Percentiles rank a stretch among this genome's conserved stretches.
These are phyloP conservation scores for Drosophila multiciliata DNA, from an alignment of 2,888 invertebrate genomes.

Conservation along the genomic window DNA sequence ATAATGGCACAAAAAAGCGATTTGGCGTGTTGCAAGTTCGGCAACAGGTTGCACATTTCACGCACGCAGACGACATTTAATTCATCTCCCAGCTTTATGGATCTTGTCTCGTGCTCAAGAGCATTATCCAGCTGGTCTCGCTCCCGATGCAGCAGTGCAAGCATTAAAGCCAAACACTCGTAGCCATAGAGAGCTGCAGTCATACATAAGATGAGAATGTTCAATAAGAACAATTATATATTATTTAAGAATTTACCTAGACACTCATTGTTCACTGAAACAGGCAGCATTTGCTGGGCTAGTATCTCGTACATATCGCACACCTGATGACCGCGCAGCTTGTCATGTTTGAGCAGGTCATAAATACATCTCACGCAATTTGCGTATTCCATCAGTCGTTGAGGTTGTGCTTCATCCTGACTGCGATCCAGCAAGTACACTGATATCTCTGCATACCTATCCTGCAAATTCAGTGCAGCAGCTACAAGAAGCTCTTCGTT, in stretches of 20 bases:
- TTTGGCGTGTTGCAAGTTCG: slow-evolving; percentile 31
- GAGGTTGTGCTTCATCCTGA: not conserved
- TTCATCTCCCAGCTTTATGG: slow-evolving; percentile 21
- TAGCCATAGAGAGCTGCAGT: slow-evolving; percentile 48
- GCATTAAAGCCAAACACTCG: slow-evolving; percentile 62
- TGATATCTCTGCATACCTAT: slow-evolving; percentile 20
- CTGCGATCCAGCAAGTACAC: slow-evolving; percentile 4
- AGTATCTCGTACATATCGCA: slow-evolving; percentile 43
- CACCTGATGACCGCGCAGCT: slow-evolving; percentile 30
- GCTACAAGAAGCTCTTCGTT: slow-evolving; percentile 34
- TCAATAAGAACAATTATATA: too few species aligned
- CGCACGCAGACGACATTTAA: slow-evolving; percentile 37
- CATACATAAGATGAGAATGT: not conserved
- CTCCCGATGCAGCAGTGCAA: slow-evolving; percentile 27
- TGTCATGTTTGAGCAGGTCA: slow-evolving; percentile 38
- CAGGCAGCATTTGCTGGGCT: slow-evolving; percentile 33
- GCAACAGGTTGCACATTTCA: slow-evolving; percentile 19
- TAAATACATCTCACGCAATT: slow-evolving; percentile 41
- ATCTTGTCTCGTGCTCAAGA: slow-evolving; percentile 8
- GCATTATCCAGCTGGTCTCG: slow-evolving; percentile 8
- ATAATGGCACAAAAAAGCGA: slow-evolving; percentile 51
- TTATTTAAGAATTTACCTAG: slow-evolving; percentile 33
- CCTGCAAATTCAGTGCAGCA: slow-evolving; percentile 26
- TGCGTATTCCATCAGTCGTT: slow-evolving; percentile 34
- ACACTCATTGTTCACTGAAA: slow-evolving; percentile 1